Evolutionary conservation across 2,113 vertebrate species (phyloP), one percentile per base, ranked within the genome.

Genomic region (Camelus dromedarius): DNA sequence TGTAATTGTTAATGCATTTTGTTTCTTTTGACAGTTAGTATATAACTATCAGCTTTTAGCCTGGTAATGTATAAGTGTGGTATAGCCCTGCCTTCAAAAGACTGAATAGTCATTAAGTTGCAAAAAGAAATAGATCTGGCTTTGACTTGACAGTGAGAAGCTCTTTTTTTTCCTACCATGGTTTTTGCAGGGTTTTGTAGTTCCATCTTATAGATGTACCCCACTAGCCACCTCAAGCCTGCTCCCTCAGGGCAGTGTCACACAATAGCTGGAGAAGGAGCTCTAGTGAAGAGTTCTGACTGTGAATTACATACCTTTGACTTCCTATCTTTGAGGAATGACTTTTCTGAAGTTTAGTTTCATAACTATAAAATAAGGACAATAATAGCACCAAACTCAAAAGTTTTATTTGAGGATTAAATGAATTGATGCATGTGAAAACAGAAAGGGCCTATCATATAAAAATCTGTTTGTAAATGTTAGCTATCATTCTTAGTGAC

Each of bases 1-100:
- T 89, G n/a, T 89, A 82, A 89, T 76, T 95, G 60, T 85, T 72
- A 91, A 35, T 30, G 67, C 24, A 46, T 54, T 86, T 94, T 85
- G 54, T 89, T 95, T 96, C 62, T 93, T 86, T 82, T 77, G 72
- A 85, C 73, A 56, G 52, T 69, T 66, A 77, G 24, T 54, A 42
- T 50, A 18, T 73, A 46, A 67, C 48, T 70, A 52, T 46, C 79
- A 92, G 11, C 20, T 32, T 42, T 83, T 79, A 90, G 62, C 35
- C 18, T 48, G 38, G 5, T 73, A 86, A 82, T 48, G 11, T 54
- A 4, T 60, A 60, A 75, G 52, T 82, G 35, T 46, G 32, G n/a
- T 6, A 9, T 60, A 94, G 50, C 1, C 16, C 75, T 54, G 14
- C 32, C 38, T 87, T 84, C 46, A 56, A 66, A 38, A 89, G 4